These are phyloP conservation scores for Peromyscus eremicus DNA, from an alignment of 2,797 vertebrate genomes.

Conservation along the genomic window DNA sequence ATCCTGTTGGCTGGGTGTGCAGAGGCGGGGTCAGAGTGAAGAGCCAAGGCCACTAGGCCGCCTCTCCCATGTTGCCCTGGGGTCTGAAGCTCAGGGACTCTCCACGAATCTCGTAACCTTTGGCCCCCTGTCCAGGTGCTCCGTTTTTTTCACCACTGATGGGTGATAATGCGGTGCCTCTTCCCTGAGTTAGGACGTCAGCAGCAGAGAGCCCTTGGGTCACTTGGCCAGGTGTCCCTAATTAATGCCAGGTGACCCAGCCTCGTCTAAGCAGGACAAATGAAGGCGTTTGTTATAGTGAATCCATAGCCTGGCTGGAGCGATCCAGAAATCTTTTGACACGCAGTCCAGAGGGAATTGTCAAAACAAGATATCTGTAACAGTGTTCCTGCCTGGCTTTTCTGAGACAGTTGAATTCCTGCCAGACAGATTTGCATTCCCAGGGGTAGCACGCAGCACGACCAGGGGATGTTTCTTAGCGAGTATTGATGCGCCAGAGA, in stretches of 20 bases:
- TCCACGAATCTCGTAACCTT: neutral
- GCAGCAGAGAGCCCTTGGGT: neutral
- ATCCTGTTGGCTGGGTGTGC: rapidly evolving
- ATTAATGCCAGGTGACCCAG: slow-evolving; percentile 43
- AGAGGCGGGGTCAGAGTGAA: neutral
- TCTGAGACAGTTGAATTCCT: slow-evolving; percentile 83
- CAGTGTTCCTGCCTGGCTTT: slow-evolving; percentile 80
- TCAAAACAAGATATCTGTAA: slow-evolving; percentile 86
- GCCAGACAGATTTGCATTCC: slow-evolving; percentile 82
- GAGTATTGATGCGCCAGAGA: slow-evolving; percentile 79
- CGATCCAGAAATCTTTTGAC: slow-evolving; percentile 79
- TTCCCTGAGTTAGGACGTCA: neutral
- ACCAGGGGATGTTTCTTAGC: slow-evolving; percentile 76
- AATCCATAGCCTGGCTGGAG: slow-evolving; percentile 72
- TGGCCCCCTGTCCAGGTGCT: neutral
- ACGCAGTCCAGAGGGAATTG: slow-evolving; percentile 81
- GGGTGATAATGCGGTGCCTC: neutral
- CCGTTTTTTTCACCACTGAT: neutral
- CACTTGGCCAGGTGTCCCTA: neutral
- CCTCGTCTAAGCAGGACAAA: neutral
- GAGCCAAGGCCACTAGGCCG: neutral
- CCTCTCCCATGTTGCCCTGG: neutral
- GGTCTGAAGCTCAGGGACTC: neutral
- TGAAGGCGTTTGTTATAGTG: slow-evolving; percentile 18
- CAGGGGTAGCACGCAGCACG: slow-evolving; percentile 61